A percentile compares a stretch with the other conserved stretches of the same genome.
Conservation (phyloP, 1,140 invertebrate species). For the Eriocheir sinensis region DNA sequence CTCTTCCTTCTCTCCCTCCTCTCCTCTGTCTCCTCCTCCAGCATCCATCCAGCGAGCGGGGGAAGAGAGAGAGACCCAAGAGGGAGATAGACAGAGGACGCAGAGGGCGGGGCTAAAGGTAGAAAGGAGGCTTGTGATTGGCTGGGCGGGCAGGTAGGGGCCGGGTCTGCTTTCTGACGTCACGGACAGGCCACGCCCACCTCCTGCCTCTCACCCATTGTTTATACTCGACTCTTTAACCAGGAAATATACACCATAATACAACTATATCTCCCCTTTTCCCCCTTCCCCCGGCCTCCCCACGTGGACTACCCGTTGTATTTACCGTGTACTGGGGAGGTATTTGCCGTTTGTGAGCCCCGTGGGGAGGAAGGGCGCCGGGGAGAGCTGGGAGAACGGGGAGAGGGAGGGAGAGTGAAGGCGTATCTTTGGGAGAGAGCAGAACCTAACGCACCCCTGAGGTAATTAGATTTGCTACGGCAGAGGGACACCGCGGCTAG, state of each 20-base stretch:
- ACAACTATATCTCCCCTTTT: neutral
- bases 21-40: neutral
- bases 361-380: too few relatives aligned
- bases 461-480: neutral
- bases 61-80: constrained; percentile 58
- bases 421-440: neutral
- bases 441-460: neutral
- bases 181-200: neutral
- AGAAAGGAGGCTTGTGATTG: constrained; percentile 56
- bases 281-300: neutral
- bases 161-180: neutral
- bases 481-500: neutral
- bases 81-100: constrained; percentile 26
- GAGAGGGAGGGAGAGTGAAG: constrained; percentile 27
- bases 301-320: too few relatives aligned
- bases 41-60: neutral
- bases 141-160: constrained; percentile 64
- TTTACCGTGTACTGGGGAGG: too few relatives aligned
- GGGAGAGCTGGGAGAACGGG: neutral
- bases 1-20: too few relatives aligned
- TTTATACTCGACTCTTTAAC: constrained; percentile 56
- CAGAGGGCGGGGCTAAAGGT: constrained; percentile 39
- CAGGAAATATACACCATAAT: constrained; percentile 59
- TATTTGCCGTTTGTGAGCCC: too few relatives aligned
- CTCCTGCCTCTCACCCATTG: constrained; percentile 49